Evolutionary conservation across 1,140 invertebrate species (phyloP).

Genomic region (Saccostrea cuccullata): DNA sequence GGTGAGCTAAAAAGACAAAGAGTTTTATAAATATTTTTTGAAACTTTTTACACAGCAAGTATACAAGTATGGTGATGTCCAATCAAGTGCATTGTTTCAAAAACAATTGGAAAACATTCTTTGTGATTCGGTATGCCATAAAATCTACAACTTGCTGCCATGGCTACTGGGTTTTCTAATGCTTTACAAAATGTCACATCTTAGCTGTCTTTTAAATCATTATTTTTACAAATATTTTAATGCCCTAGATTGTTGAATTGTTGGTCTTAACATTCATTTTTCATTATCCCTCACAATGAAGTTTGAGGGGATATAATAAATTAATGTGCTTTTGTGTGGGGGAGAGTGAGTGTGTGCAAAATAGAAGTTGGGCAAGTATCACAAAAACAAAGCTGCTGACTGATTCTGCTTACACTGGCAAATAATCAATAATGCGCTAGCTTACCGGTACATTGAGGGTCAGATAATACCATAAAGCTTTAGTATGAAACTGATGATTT

Average conservation of each 20-base stretch:
- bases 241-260: background rate
- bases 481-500: too few species aligned
- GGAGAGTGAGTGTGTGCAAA: too few species aligned
- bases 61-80: conserved; percentile 18
- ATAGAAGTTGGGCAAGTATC: too few species aligned
- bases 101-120: background rate
- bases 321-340: too few species aligned
- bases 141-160: background rate
- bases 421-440: too few species aligned
- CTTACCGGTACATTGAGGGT: too few species aligned
- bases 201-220: background rate
- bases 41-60: background rate
- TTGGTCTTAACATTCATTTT: background rate
- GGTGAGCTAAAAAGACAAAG: too few species aligned
- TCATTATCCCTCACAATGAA: too few species aligned
- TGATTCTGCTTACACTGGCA: too few species aligned
- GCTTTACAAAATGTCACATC: background rate
- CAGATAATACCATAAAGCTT: too few species aligned
- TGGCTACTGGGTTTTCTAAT: background rate
- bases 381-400: too few species aligned
- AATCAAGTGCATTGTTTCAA: background rate
- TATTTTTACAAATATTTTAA: background rate
- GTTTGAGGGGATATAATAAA: background rate
- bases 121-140: conserved; percentile 14
- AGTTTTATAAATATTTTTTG: background rate